Base-by-base conservation (phyloP, 2,888 invertebrate genomes). In the Pseudococcus viburni region DNA sequence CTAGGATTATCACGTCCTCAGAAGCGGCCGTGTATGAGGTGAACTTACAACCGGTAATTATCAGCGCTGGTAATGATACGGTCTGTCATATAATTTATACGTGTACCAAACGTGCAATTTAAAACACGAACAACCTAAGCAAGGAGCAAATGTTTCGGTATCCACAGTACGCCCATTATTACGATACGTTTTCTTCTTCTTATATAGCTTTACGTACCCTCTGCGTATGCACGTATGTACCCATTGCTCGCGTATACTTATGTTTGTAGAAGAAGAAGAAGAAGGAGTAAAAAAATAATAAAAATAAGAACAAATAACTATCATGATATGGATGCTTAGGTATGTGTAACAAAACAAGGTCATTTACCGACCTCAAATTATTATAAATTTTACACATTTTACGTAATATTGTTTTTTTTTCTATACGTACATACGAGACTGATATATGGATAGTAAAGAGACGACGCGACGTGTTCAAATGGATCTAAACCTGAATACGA, bases 1-100 rank as follows among this genome's bases (percentile, higher is more conserved):
- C 42, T 77, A 80, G 87, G 87, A 88, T 88, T 88, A 88, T 88
- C 87, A 88, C 87, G 87, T 88, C 87, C 80, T 88, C 87, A 88
- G 77, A 88, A 88, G 80, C 77, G 87, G 80, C 87, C 77, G 80
- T 88, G 80, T 51, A 88, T 77, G 87, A 88, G 87, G 87, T 88
- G 87, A 83, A 88, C 55, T 73, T 48, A 80, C 46, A 88, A 77
- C 87, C 80, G 48, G 87, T 55, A 88, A 88, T 88, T 88, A 88
- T 88, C 87, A 83, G 87, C 80, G 80, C 87, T 51, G 80, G 87
- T 88, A 88, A 88, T 88, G 80, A 88, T 88, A 88, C 87, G 55
- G 80, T 88, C 51, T 80, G 87, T 77, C 80, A 77, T 88, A 80
- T 88, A 88, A 88, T 80, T 88, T 88, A 88, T 88, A 88, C 77